phyloP scores from a whole-genome alignment of 2,797 vertebrate genomes.

The Mionectes olivaceus region DNA sequence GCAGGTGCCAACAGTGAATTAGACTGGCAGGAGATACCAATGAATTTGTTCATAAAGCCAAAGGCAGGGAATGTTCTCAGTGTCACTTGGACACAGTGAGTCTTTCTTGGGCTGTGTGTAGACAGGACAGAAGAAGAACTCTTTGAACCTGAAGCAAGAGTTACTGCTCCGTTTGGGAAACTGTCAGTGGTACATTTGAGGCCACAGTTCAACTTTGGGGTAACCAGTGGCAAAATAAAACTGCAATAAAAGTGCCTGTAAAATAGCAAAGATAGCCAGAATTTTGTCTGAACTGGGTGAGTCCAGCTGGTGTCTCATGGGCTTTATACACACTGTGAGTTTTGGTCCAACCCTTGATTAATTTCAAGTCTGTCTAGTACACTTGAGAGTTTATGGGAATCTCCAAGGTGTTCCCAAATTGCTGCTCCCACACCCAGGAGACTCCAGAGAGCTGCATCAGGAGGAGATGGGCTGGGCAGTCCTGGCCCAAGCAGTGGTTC shows the following conservation, averaged over 20 bases:
- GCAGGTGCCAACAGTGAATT: not conserved
- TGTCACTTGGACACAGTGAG: accelerated
- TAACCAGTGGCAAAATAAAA: not conserved
- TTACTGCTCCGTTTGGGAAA: not conserved
- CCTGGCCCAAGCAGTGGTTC: not conserved
- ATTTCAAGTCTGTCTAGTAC: not conserved
- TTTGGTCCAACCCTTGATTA: not conserved
- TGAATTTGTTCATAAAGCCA: not conserved
- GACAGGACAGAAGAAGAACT: not conserved
- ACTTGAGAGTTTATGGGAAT: not conserved
- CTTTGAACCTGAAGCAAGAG: not conserved
- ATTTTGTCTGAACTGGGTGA: not conserved
- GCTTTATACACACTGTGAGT: not conserved
- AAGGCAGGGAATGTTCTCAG: not conserved
- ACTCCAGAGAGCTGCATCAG: not conserved
- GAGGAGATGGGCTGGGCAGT: not conserved
- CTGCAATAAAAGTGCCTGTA: not conserved
- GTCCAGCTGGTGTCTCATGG: not conserved
- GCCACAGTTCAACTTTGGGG: not conserved
- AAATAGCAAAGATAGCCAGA: not conserved
- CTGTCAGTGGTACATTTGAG: not conserved
- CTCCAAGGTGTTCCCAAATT: not conserved
- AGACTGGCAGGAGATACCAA: not conserved
- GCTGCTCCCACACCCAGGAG: not conserved
- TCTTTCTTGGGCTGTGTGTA: not conserved